Percentiles rank a stretch among this genome's conserved stretches.
phyloP scores from a whole-genome alignment of 2,888 invertebrate species.

The Dasypogon diadema region DNA sequence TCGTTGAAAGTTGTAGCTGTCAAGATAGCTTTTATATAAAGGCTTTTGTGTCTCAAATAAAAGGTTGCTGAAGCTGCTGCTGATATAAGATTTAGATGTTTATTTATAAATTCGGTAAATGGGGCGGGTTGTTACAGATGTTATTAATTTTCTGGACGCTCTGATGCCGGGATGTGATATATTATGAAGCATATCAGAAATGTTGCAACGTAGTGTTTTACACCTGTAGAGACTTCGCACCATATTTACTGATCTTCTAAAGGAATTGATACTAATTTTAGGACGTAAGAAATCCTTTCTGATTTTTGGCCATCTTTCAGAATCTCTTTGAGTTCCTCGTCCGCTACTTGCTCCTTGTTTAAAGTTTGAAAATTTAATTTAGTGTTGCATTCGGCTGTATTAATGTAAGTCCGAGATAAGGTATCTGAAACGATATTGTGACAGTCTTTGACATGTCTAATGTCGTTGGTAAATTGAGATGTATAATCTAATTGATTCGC shows the following conservation, averaged over 20 bases:
- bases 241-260: not conserved
- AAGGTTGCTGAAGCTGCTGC: too few relatives aligned
- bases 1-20: too few relatives aligned
- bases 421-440: conserved; percentile 36
- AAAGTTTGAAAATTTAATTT: too few relatives aligned
- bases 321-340: not conserved
- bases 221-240: conserved; percentile 18
- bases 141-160: too few relatives aligned
- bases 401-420: not conserved
- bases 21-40: too few relatives aligned
- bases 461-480: conserved; percentile 19
- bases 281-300: not conserved
- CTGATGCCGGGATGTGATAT: conserved; percentile 27
- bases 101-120: too few relatives aligned
- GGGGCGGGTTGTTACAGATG: too few relatives aligned
- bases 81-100: too few relatives aligned
- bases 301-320: not conserved
- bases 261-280: not conserved
- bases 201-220: not conserved
- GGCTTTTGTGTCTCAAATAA: too few relatives aligned
- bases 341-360: too few relatives aligned
- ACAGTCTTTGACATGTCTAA: too few relatives aligned
- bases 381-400: not conserved
- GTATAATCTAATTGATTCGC: conserved; percentile 15
- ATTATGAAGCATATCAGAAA: not conserved